Percentiles rank a stretch among this genome's conserved stretches.
phyloP scores from a whole-genome alignment of 1,140 invertebrate genomes.

The Rhynchophorus ferrugineus region DNA sequence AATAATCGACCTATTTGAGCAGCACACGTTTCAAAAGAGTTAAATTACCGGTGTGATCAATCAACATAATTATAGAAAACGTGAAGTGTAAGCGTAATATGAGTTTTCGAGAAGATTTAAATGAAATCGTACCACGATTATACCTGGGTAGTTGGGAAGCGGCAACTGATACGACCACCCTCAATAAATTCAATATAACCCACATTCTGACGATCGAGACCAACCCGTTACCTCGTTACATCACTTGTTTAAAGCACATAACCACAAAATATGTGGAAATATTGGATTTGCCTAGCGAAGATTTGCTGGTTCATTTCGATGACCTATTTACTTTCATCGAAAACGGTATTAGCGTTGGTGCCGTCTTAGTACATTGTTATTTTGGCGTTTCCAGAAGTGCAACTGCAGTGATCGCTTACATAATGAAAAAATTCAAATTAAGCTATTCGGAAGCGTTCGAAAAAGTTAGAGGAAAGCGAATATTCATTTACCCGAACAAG shows the following conservation, averaged over 20 bases:
- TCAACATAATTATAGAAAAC: too few relatives aligned
- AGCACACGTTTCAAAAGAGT: too few relatives aligned
- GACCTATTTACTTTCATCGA: background rate
- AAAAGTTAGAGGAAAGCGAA: background rate
- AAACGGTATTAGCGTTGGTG: background rate
- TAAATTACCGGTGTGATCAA: too few relatives aligned
- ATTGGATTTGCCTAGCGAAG: background rate
- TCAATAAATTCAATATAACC: background rate
- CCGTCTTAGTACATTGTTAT: background rate
- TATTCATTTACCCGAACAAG: background rate
- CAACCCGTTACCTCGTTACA: background rate
- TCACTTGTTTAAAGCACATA: background rate
- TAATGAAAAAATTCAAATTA: background rate
- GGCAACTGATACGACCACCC: background rate
- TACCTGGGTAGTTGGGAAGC: background rate
- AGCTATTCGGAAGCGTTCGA: background rate
- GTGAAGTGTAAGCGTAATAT: too few relatives aligned
- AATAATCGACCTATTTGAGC: too few relatives aligned
- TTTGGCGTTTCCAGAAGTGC: background rate
- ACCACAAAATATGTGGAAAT: background rate
- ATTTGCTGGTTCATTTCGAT: background rate
- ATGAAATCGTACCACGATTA: background rate
- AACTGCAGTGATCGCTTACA: background rate
- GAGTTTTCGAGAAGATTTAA: background rate
- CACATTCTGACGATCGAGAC: background rate